Conservation (phyloP, 1,140 invertebrate genomes). For the Ceratosolen fusciceps region DNA sequence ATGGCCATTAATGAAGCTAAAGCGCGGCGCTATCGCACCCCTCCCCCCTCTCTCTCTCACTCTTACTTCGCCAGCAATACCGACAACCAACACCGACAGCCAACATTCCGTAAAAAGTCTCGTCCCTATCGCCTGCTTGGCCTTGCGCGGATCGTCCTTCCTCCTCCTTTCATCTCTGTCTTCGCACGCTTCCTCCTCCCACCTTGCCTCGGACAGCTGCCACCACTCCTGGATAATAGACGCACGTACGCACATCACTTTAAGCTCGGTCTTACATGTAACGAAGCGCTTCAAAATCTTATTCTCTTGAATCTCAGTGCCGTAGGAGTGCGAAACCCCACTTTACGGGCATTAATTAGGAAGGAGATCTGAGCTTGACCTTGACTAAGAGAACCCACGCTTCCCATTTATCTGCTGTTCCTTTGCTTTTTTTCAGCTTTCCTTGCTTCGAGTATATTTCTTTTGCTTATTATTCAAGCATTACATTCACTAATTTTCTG, state of each 20-base stretch:
- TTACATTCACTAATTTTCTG: no score
- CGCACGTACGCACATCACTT: neutral
- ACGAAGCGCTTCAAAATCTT: neutral
- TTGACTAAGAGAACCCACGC: neutral
- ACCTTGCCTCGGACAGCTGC: neutral
- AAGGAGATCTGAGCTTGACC: neutral
- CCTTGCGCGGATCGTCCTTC: neutral
- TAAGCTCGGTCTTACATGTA: constrained; percentile 16
- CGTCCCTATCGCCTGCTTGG: constrained; percentile 58
- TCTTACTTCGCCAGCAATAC: constrained; percentile 26
- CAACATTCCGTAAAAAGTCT: constrained; percentile 65
- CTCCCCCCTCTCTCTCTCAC: constrained; percentile 14
- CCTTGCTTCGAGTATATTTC: no score
- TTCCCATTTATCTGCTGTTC: neutral
- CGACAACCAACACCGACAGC: constrained; percentile 50
- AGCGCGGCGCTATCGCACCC: constrained; percentile 49
- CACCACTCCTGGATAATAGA: neutral
- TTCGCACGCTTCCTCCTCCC: neutral
- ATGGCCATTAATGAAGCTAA: constrained; percentile 45
- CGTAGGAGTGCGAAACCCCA: neutral
- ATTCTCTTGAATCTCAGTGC: neutral
- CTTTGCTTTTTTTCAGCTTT: neutral
- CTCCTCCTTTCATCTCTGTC: constrained; percentile 9
- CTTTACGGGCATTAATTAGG: neutral
- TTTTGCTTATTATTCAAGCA: no score